Evolutionary conservation across 2,888 invertebrate genomes (phyloP), one percentile per base, ranked within the genome.

Genomic region (Prosopocoilus inquinatus): DNA sequence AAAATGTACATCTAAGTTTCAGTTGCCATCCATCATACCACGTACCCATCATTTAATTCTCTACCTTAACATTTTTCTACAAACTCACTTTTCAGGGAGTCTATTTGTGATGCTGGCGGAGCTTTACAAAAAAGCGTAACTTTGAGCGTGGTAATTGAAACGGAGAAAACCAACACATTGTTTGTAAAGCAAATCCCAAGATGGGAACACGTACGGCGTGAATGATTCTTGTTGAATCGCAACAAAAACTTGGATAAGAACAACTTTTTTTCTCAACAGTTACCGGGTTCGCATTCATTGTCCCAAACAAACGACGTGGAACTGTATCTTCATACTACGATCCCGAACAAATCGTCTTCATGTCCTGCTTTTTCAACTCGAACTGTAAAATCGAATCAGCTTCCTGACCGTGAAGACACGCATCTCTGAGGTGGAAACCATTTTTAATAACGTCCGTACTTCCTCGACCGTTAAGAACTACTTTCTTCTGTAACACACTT

Each of bases 301-400:
- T 66, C 51, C 60, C 53, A 53, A 58, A 53, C 60, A 59, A 66
- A 53, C 59, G 63, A 52, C 52, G 62, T 60, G 65, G 63, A 64
- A 66, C 65, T 61, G 52, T 45, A 56, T 46, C 57, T 54, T 56
- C 49, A 51, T 58, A 58, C 53, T 54, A 57, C 52, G 52, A 58
- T 53, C 54, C 53, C 49, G 55, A 60, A 62, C 62, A 55, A 60
- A 62, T 62, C 55, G 58, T 58, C 47, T 53, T 44, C 53, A 35
- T 43, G 53, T 53, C 48, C 57, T 51, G 57, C 44, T 52, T 49
- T 50, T 57, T 45, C 53, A 53, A 52, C 46, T 44, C 32, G 50
- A 49, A 53, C 53, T 33, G 34, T 32, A 39, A 51, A 35, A 47
- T 58, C 58, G 20, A 54, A 59, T 60, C 59, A 58, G 53, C 60